Evolutionary conservation across 2,113 vertebrate species (phyloP).

Genomic region (Brachyistius frenatus): DNA sequence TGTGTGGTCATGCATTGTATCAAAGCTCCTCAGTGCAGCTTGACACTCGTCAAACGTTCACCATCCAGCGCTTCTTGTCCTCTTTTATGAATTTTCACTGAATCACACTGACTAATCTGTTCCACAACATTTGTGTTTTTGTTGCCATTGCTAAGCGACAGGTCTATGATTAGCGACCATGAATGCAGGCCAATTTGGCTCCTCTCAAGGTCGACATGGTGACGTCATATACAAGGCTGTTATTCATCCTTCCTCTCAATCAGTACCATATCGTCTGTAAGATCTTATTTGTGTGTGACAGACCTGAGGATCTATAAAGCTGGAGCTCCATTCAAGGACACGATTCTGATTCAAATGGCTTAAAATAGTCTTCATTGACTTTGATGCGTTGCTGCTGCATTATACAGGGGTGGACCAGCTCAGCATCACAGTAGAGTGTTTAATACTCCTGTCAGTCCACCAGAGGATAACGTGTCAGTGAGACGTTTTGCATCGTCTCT

Average conservation of each 20-base stretch:
- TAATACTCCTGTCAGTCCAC: no score
- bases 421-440: no score
- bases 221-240: conserved; percentile 48
- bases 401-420: no score
- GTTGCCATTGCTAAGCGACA: conserved; percentile 51
- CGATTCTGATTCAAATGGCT: background rate
- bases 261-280: background rate
- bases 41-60: conserved; percentile 35
- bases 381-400: background rate
- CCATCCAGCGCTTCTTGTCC: conserved; percentile 38
- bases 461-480: no score
- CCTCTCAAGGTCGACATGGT: conserved; percentile 23
- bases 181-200: conserved; percentile 59
- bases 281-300: conserved; percentile 11
- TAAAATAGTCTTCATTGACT: background rate
- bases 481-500: no score
- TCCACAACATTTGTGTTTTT: conserved; percentile 63
- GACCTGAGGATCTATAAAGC: background rate
- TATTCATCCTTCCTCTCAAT: conserved; percentile 54
- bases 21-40: background rate
- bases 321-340: background rate
- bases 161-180: conserved; percentile 50
- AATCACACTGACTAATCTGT: conserved; percentile 57
- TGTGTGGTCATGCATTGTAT: background rate
- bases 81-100: conserved; percentile 57